Evolutionary conservation across 2,888 invertebrate genomes (phyloP), one percentile per base, ranked within the genome.

Genomic region (Agrilus biguttatus): DNA sequence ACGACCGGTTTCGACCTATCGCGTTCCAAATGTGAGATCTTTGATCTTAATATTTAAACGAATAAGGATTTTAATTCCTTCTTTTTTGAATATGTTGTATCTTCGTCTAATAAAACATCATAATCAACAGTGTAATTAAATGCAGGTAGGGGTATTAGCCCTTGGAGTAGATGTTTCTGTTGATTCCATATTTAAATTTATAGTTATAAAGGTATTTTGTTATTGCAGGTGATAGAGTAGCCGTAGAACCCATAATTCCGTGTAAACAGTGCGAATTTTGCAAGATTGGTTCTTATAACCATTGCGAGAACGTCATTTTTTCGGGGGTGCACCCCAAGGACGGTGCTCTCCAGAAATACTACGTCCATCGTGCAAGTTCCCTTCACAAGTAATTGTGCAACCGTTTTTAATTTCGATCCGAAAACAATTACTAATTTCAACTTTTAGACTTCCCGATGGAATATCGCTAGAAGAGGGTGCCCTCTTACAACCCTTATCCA

Each of bases 381-480:
- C 86, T 86, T 56, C 83, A 71, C 66, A 86, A 85, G 80, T 80
- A 57, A 64, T 64, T 39, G 10, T 6, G 2, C 13, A 28, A 10
- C 10, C 2, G 2, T 10, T 10, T 28, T 10, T 28, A 14, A 38
- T 12, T 33, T 10, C 14, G 19, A 14, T 19, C 2, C 28, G 10
- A 28, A 37, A 13, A 28, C 43, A 19, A 17, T 14, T 28, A 10
- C 28, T 28, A 33, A 8, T 8, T 33, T 36, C 6, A 14, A 10
- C 10, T 49, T 47, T 38, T 56, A 88, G 87, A 60, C 65, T 93
- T 13, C 92, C 93, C 0, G 83, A 88, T 54, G 75, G 89, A 65
- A 81, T 95, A 17, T 73, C 75, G 0, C 77, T 87, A 70, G 92
- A 91, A 57, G 92, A 93, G 62, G 93, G 88, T 2, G 92, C 92